Base-by-base conservation (phyloP, 2,113 vertebrate species). In the Rhegmatorhina hoffmannsi region DNA sequence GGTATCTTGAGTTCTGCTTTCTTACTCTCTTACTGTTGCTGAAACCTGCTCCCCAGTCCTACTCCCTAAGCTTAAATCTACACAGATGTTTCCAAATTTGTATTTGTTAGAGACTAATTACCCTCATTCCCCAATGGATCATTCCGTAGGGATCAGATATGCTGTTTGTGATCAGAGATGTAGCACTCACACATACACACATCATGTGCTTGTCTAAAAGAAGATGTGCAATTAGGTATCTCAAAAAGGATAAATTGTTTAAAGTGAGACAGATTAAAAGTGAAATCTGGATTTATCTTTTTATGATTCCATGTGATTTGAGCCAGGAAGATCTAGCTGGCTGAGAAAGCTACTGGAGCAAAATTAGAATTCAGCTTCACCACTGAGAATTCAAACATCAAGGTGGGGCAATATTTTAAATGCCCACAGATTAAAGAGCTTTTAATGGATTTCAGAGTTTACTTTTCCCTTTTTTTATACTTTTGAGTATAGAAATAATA, bases 21-120 rank as follows among this genome's bases (percentile, higher is more conserved):
- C 79, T 63, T 7, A 3, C 59, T 75, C 40, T 55, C 73, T 79
- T 95, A 47, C 68, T 2, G 0, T 62, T 46, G 73, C 63, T 90
- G 88, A 90, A 94, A 94, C 55, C 86, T 90, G 31, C 62, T 97
- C 70, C 74, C 38, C 2, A 5, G 66, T 63, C 72, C 79, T 72
- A 46, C 19, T 96, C 80, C 86, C 89, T 50, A 24, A 87, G 80
- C 73, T 94, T 68, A 72, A 89, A 94, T 83, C 87, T 74, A 59
- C 92, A 95, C 96, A 97, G 95, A 96, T 95, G 90, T 94, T 96
- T 95, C 92, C 95, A 96, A 87, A 97, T 96, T 86, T 95, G 69
- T 96, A 87, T 94, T 96, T 95, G 90, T 96, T 95, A 97, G 82
- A 96, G 84, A 92, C 83, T 94, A 96, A 97, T 97, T 94, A 82